Evolutionary conservation across 2,888 invertebrate species (phyloP).

Genomic region (Acleris sparsana): DNA sequence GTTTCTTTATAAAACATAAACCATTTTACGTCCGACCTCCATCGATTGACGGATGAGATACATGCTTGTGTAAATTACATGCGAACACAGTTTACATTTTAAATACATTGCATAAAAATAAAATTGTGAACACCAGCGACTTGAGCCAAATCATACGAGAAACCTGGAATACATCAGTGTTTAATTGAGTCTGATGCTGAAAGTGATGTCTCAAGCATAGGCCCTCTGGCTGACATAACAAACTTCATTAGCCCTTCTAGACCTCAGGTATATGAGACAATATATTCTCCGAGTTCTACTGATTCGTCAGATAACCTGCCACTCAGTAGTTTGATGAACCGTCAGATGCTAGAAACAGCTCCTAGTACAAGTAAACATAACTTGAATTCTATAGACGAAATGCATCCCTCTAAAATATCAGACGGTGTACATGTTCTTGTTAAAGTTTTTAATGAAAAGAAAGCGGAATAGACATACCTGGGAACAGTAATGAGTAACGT

Average conservation of each 20-base stretch:
- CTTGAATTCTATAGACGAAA: background rate
- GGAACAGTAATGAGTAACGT: background rate
- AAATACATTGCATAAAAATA: background rate
- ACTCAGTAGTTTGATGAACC: background rate
- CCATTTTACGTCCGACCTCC: constrained; percentile 2
- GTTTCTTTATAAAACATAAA: constrained; percentile 4
- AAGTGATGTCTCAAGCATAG: background rate
- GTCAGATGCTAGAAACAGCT: background rate
- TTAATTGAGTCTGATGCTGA: background rate
- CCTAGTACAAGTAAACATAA: background rate
- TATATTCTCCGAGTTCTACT: background rate
- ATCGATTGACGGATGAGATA: constrained; percentile 9
- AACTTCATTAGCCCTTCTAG: background rate
- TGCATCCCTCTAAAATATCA: background rate
- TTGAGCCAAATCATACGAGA: constrained; percentile 3
- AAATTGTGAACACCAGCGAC: background rate
- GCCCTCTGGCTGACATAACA: background rate
- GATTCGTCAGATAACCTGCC: background rate
- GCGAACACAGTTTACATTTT: background rate
- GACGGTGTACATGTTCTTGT: constrained; percentile 1
- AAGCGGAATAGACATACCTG: background rate
- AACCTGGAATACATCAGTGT: background rate
- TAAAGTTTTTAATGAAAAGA: background rate
- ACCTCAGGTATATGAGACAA: background rate
- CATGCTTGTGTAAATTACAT: constrained; percentile 13